Conservation (phyloP, 2,113 vertebrate species). For the Oxyura jamaicensis region DNA sequence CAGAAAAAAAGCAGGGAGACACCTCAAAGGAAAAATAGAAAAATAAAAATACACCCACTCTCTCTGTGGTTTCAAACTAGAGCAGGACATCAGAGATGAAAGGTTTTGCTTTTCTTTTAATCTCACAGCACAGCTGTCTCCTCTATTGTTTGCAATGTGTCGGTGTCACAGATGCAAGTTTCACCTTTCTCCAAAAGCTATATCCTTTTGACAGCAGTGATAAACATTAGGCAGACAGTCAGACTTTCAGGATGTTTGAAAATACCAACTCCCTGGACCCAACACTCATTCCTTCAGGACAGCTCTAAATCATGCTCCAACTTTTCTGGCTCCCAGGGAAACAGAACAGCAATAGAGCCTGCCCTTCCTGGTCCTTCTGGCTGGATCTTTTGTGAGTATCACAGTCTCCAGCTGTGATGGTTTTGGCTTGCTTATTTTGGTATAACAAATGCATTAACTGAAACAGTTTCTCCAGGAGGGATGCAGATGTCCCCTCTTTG, state of each 20-base stretch:
- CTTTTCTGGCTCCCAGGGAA: not conserved
- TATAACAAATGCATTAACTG: not conserved
- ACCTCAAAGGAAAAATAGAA: constrained; percentile 21
- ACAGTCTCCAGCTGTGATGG: not conserved
- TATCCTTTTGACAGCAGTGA: constrained; percentile 11
- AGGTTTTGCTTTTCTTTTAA: constrained; percentile 42
- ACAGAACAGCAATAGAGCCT: not conserved
- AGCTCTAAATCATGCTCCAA: not conserved
- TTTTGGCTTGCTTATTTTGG: not conserved
- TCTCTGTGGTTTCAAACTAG: constrained; percentile 28
- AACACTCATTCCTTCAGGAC: not conserved
- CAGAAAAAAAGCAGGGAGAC: not conserved
- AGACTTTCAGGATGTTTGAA: not conserved
- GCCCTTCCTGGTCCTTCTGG: not conserved
- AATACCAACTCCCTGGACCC: not conserved
- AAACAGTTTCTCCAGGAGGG: not conserved
- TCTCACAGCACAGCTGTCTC: constrained; percentile 36
- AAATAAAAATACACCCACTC: constrained; percentile 27
- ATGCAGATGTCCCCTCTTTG: accelerated
- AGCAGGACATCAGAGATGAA: constrained; percentile 38
- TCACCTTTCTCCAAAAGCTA: constrained; percentile 29
- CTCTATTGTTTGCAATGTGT: not conserved
- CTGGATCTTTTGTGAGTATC: not conserved
- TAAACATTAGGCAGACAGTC: not conserved
- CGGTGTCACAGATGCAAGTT: not conserved